Base-by-base conservation (phyloP, 2,113 vertebrate genomes). In the Hucho hucho region DNA sequence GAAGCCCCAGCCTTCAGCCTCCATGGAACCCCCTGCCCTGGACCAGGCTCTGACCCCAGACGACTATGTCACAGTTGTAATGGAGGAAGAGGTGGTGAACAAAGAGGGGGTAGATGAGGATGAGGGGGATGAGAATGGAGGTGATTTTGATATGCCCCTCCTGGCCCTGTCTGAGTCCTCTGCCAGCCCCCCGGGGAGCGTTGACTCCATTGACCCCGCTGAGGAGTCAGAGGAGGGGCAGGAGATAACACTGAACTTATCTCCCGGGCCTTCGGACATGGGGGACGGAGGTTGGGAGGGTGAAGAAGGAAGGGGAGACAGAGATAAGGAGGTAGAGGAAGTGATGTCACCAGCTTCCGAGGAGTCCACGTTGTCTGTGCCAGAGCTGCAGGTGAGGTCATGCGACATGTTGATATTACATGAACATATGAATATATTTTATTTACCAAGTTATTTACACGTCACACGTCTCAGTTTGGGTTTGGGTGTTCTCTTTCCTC, bases 301-400 rank as follows among this genome's bases (percentile, higher is more conserved):
- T 18, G 24, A 26, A 6, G 53, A 20, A 70, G 47, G 0, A 11
- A 43, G 37, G 37, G 11, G 4, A 16, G 14, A 18, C 56, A 12
- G 1, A 28, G 24, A 46, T 9, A 24, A 58, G 6, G 70, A n/a
- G 1, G 63, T 29, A 32, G 29, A 28, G 25, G 92, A 95, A 5
- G 69, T 79, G 7, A 90, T 92, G 87, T 93, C 93, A 0, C 92
- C 92, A 0, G 93, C 93, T 13, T 95, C 94, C 0, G 94, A 95
- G 58, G 93, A 94, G 32, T 94, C 95, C 0, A 80, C 93, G 14
- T 85, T 92, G 4, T 95, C 94, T 0, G 91, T 94, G 63, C 92
- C 94, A 0, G 93, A 94, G n/a, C 90, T 94, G 32, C 94, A 96
- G 94, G 96, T 96, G 75, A 72, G 78, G 28, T 61, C 43, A 46